phyloP scores from a whole-genome alignment of 2,888 invertebrate species.

The Synergus itoensis region DNA sequence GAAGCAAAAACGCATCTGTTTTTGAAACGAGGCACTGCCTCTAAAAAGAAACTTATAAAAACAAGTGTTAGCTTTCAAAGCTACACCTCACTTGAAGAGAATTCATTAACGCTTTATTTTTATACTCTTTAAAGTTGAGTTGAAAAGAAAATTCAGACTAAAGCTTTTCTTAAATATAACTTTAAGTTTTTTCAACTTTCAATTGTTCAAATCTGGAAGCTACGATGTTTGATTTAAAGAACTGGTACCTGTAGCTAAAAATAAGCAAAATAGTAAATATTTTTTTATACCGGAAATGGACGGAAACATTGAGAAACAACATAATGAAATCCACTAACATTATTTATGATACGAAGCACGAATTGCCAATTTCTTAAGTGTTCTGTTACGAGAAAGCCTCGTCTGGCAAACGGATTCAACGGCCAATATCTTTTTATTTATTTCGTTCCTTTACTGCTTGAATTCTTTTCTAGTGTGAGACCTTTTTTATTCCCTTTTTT shows the following conservation, averaged over 20 bases:
- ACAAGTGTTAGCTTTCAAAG: not conserved
- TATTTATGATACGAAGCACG: conserved; percentile 22
- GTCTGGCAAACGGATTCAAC: conserved; percentile 29
- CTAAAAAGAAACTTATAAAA: not conserved
- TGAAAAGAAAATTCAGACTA: not conserved
- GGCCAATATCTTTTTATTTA: conserved; percentile 41
- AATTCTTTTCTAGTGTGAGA: conserved; percentile 27
- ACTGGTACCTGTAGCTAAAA: not conserved
- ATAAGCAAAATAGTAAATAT: not conserved
- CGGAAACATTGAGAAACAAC: not conserved
- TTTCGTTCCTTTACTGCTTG: conserved; percentile 26
- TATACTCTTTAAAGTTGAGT: not conserved
- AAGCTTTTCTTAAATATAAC: not conserved
- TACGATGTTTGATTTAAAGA: not conserved
- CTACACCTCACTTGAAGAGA: not conserved
- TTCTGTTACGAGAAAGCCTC: conserved; percentile 27
- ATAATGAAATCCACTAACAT: conserved; percentile 8
- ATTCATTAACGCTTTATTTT: not conserved
- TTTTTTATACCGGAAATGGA: not conserved
- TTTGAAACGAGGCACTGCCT: not conserved
- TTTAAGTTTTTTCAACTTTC: not conserved
- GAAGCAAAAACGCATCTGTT: conserved; percentile 1
- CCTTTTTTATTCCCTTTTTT: not conserved
- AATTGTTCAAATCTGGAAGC: not conserved
- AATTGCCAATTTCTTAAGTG: conserved; percentile 41